Conservation (phyloP, 2,888 invertebrate species). For the Cremastinae sp. region DNA sequence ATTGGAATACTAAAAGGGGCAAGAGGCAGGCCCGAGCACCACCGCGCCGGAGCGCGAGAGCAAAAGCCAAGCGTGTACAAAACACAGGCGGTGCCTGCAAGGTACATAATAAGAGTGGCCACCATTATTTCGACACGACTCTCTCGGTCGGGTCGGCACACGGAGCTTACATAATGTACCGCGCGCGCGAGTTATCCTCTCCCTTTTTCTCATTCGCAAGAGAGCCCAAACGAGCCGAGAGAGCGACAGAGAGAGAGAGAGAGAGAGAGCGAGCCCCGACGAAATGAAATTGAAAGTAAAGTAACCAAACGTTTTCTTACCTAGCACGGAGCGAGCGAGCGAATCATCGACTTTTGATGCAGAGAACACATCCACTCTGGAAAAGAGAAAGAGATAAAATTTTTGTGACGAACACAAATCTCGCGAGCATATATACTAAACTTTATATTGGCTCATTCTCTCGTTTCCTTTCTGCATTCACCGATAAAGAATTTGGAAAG, state of each 20-base stretch:
- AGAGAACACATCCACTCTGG: too few relatives aligned
- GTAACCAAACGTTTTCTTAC: constrained; percentile 71
- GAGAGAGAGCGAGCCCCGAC: constrained; percentile 67
- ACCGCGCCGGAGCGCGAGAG: constrained; percentile 38
- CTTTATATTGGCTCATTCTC: too few relatives aligned
- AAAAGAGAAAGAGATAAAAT: too few relatives aligned
- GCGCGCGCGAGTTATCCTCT: too few relatives aligned
- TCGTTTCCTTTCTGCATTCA: too few relatives aligned
- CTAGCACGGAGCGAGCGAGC: constrained; percentile 58
- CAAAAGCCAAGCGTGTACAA: constrained; percentile 42
- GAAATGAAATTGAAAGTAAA: constrained; percentile 80
- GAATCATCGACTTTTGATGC: constrained; percentile 58
- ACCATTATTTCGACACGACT: constrained; percentile 78
- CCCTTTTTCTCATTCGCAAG: constrained; percentile 64
- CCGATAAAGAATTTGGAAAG: too few relatives aligned
- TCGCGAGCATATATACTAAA: too few relatives aligned
- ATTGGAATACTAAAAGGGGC: constrained; percentile 61
- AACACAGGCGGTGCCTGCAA: constrained; percentile 63
- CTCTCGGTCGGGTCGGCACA: constrained; percentile 71
- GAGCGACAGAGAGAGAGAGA: constrained; percentile 11
- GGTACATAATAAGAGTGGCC: constrained; percentile 76
- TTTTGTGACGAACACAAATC: too few relatives aligned
- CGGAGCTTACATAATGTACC: constrained; percentile 70
- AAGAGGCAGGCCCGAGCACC: too few relatives aligned
- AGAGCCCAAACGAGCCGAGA: constrained; percentile 15